phyloP scores from a whole-genome alignment of 2,888 invertebrate genomes.

The Hydraecia micacea region DNA sequence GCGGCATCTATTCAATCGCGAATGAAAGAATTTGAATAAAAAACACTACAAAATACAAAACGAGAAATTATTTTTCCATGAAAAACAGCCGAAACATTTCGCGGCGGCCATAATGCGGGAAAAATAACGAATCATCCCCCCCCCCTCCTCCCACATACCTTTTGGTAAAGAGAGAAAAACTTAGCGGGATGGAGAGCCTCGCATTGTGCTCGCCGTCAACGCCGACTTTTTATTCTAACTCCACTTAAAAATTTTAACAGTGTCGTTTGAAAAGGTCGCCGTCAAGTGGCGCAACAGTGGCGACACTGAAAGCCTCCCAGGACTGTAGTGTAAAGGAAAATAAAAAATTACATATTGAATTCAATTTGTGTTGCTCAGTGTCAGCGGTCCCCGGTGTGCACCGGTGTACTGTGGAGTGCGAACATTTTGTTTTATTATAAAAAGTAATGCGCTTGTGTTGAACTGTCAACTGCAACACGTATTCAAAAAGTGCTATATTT shows the following conservation, averaged over 20 bases:
- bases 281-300: slow-evolving; percentile 63
- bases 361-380: slow-evolving; percentile 56
- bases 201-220: slow-evolving; percentile 61
- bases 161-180: slow-evolving; percentile 63
- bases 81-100: slow-evolving; percentile 60
- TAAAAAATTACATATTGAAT: slow-evolving; percentile 67
- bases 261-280: slow-evolving; percentile 65
- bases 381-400: neutral
- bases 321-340: slow-evolving; percentile 45
- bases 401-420: neutral
- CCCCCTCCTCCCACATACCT: slow-evolving; percentile 57
- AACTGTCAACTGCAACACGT: neutral
- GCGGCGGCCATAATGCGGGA: slow-evolving; percentile 60
- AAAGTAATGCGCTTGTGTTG: slow-evolving; percentile 23
- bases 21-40: slow-evolving; percentile 55
- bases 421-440: slow-evolving; percentile 20
- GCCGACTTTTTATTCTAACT: slow-evolving; percentile 65
- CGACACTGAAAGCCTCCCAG: slow-evolving; percentile 57
- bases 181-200: slow-evolving; percentile 46
- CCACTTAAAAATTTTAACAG: slow-evolving; percentile 67
- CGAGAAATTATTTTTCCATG: slow-evolving; percentile 56
- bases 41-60: slow-evolving; percentile 51
- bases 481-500: slow-evolving; percentile 13
- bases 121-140: slow-evolving; percentile 66
- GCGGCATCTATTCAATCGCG: slow-evolving; percentile 45